Evolutionary conservation across 2,797 vertebrate species (phyloP).

Genomic region (Novumbra hubbsi): DNA sequence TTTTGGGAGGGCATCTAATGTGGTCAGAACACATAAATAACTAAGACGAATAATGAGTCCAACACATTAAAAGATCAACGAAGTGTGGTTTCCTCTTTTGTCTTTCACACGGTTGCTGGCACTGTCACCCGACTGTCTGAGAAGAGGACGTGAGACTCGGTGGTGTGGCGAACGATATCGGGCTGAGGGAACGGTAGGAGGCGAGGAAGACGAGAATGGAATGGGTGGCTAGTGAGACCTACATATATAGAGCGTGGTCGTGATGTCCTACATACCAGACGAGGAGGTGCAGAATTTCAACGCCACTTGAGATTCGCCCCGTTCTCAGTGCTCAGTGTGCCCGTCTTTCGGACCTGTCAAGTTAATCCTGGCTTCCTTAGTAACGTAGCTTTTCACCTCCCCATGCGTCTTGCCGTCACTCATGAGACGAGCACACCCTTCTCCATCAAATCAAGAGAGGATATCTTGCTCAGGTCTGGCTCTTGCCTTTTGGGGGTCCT

Average conservation of each 20-base stretch:
- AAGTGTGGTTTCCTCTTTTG: background rate
- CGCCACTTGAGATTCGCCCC: background rate
- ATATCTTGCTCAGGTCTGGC: background rate
- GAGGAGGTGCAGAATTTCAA: constrained; percentile 23
- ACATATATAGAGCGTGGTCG: background rate
- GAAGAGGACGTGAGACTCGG: background rate
- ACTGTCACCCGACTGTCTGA: background rate
- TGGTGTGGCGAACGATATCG: background rate
- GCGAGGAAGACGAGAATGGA: constrained; percentile 1
- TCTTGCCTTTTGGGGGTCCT: background rate
- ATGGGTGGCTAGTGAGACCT: background rate
- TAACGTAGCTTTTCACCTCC: background rate
- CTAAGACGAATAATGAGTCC: background rate
- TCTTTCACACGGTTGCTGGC: background rate
- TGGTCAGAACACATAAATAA: background rate
- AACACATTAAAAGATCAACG: background rate
- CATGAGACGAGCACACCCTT: background rate
- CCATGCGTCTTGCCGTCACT: background rate
- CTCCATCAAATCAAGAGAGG: background rate
- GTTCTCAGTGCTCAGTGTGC: background rate
- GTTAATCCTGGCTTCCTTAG: background rate
- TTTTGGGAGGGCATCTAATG: background rate
- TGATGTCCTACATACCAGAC: constrained; percentile 7
- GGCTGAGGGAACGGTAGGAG: background rate
- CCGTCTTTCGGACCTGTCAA: background rate